These are phyloP conservation scores for Polydrusus cervinus DNA, from an alignment of 2,888 invertebrate species.

Conservation along the genomic window DNA sequence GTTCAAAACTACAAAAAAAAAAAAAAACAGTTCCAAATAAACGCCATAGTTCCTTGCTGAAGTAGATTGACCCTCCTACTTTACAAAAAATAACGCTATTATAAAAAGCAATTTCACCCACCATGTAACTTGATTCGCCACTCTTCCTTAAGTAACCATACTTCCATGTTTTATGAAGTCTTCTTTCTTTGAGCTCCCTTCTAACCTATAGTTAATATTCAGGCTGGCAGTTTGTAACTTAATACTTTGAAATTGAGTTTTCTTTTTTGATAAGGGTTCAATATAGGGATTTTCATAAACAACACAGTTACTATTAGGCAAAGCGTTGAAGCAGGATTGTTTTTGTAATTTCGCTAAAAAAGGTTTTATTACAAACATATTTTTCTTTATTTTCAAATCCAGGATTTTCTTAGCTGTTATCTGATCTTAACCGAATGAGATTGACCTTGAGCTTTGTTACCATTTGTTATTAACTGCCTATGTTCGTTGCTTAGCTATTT, in stretches of 20 bases:
- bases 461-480: no score
- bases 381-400: no score
- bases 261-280: constrained; percentile 13
- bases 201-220: constrained; percentile 15
- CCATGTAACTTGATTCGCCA: constrained; percentile 13
- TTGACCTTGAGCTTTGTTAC: no score
- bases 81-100: neutral
- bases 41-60: neutral
- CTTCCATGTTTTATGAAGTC: constrained; percentile 10
- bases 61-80: neutral
- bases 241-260: constrained; percentile 22
- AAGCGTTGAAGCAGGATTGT: neutral
- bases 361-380: no score
- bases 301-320: neutral
- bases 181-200: constrained; percentile 9
- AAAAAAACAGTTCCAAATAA: no score
- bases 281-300: constrained; percentile 15
- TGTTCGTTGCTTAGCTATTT: no score
- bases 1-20: no score
- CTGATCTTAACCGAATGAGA: no score
- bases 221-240: constrained; percentile 5
- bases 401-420: no score
- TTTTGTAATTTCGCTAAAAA: no score
- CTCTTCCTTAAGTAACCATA: constrained; percentile 8
- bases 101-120: constrained; percentile 12